Evolutionary conservation across 2,113 vertebrate genomes (phyloP), one percentile per base, ranked within the genome.

Genomic region (Ctenomys sociabilis): DNA sequence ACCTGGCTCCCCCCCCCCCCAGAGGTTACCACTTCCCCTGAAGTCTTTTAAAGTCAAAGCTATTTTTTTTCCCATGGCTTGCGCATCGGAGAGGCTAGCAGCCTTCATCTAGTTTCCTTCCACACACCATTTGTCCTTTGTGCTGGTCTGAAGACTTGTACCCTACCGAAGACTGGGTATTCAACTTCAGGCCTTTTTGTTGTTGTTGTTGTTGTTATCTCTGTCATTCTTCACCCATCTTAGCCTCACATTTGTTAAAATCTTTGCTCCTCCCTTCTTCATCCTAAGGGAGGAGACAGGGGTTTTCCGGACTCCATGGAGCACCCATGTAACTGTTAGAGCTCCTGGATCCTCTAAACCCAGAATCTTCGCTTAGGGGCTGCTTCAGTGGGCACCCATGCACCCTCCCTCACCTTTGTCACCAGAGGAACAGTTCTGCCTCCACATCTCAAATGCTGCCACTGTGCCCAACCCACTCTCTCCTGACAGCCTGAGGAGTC

Each of bases 11-110:
- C 96, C 97, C 90, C 54, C 54, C 21, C 6, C 93, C 82, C n/a
- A n/a, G 37, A 85, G 92, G 81, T 95, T 93, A 85, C 90, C 92
- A 96, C 96, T 96, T 98, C 97, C 97, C 95, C 82, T 96, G 19
- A 8, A 30, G 45, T 64, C 86, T 59, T 96, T 97, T 97, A 40
- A 94, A 97, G 92, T 88, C 82, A 66, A 95, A 96, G 72, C 40
- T 96, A 96, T 96, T 96, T 87, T 94, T 96, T 95, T 84, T 88
- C 63, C 64, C 43, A 21, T 78, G 90, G 37, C 92, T 52, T 90
- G 63, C 28, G 43, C 28, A 61, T 14, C 59, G 70, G 68, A 68
- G 28, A 35, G 45, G 40, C 35, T 24, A 73, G 59, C 85, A 90
- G 63, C 43, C 21, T 86, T 86, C 66, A 83, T 91, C 66, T 66